Conservation (phyloP, 1,140 invertebrate species). For the Leptonema lineaticorne region DNA sequence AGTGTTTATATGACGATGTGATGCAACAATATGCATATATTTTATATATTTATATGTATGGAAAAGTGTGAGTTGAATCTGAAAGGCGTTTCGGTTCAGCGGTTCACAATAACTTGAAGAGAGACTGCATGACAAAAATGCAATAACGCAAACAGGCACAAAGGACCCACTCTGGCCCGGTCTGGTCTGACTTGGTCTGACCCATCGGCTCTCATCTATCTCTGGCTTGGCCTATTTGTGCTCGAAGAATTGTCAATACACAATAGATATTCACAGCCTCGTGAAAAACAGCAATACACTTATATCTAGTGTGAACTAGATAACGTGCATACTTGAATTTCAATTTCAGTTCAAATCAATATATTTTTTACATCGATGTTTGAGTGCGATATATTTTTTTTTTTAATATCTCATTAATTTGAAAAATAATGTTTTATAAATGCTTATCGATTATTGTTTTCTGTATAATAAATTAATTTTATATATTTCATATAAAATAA, state of each 20-base stretch:
- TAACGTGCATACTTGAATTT: too few relatives aligned
- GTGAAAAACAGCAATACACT: neutral
- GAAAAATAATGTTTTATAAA: too few relatives aligned
- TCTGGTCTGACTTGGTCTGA: neutral
- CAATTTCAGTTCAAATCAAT: too few relatives aligned
- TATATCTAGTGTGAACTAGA: too few relatives aligned
- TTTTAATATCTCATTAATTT: too few relatives aligned
- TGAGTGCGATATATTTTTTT: too few relatives aligned
- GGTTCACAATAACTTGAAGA: conserved; percentile 13
- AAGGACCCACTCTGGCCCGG: conserved; percentile 7
- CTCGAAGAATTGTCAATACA: conserved; percentile 27
- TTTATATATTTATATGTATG: too few relatives aligned
- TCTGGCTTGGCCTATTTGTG: neutral
- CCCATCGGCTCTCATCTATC: neutral
- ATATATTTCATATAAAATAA: too few relatives aligned
- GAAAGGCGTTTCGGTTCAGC: neutral
- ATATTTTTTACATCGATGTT: too few relatives aligned
- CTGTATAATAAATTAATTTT: too few relatives aligned
- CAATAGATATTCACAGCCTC: conserved; percentile 24
- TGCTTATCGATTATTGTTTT: too few relatives aligned
- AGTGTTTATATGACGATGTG: neutral
- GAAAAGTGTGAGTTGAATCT: neutral
- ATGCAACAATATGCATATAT: neutral
- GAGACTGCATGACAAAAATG: conserved; percentile 30
- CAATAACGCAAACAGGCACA: conserved; percentile 34